These are phyloP conservation scores for Diadegma fenestrale DNA, from an alignment of 2,888 invertebrate genomes.

Conservation along the genomic window DNA sequence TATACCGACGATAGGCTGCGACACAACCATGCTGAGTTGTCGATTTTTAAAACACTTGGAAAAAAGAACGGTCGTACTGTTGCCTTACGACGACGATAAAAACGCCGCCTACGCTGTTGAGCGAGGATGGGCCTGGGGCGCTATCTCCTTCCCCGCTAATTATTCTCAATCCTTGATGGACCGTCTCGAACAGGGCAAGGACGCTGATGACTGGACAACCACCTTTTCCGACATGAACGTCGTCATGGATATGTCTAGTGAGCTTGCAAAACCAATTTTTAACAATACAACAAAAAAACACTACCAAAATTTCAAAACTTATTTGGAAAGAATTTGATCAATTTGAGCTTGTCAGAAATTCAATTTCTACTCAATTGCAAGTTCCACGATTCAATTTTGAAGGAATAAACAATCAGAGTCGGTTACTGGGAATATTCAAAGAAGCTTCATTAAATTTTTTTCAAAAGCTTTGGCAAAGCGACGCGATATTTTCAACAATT, in stretches of 20 bases:
- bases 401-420: too few relatives aligned
- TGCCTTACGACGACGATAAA: conserved; percentile 87
- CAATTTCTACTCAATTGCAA: neutral
- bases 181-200: conserved; percentile 87
- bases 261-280: conserved; percentile 77
- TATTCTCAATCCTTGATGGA: conserved; percentile 90
- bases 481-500: too few relatives aligned
- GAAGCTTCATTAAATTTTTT: too few relatives aligned
- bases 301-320: neutral
- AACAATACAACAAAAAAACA: neutral
- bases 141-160: conserved; percentile 90
- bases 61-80: conserved; percentile 88
- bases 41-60: conserved; percentile 90
- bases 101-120: conserved; percentile 89
- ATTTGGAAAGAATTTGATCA: neutral
- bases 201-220: conserved; percentile 87
- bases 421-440: too few relatives aligned
- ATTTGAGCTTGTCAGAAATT: neutral
- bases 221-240: conserved; percentile 89
- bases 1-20: conserved; percentile 86
- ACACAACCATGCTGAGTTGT: conserved; percentile 90
- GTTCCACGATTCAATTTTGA: neutral
- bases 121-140: conserved; percentile 91
- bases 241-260: conserved; percentile 94
- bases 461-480: too few relatives aligned